Evolutionary conservation across 2,113 vertebrate genomes (phyloP).

Genomic region (Tonatia bakeri): DNA sequence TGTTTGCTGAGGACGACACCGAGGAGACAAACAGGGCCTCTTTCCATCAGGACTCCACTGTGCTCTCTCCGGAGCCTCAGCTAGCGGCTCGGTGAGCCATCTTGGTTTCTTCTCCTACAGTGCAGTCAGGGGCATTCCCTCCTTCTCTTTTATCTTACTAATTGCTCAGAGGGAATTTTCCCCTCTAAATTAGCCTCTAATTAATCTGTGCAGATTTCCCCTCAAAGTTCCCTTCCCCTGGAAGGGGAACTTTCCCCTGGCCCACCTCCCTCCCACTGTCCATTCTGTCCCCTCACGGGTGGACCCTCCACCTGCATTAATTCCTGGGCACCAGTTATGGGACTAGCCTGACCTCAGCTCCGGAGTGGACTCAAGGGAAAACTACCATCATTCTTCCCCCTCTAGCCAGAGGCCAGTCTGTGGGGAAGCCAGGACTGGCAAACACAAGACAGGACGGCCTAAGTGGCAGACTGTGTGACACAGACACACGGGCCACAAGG

Average conservation of each 20-base stretch:
- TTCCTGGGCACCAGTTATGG: neutral
- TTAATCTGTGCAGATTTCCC: conserved; percentile 52
- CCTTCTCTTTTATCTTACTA: neutral
- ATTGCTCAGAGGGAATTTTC: conserved; percentile 15
- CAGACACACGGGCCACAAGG: fast-evolving
- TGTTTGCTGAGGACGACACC: neutral
- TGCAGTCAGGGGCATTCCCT: conserved; percentile 34
- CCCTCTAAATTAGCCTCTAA: conserved; percentile 42
- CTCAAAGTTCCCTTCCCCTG: conserved; percentile 43
- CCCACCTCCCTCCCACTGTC: neutral
- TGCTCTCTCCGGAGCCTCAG: neutral
- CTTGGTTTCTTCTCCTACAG: neutral
- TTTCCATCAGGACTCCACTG: neutral
- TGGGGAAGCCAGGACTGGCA: neutral
- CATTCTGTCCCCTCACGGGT: neutral
- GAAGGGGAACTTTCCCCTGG: neutral
- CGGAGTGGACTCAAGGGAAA: neutral
- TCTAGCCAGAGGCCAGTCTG: neutral
- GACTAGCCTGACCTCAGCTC: neutral
- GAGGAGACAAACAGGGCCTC: neutral
- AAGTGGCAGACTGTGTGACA: neutral
- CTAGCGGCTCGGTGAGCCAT: neutral
- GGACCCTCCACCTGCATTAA: no score
- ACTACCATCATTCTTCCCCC: neutral
- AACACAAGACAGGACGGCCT: fast-evolving